Base-by-base conservation (phyloP, 2,113 vertebrate species). In the Plestiodon gilberti region DNA sequence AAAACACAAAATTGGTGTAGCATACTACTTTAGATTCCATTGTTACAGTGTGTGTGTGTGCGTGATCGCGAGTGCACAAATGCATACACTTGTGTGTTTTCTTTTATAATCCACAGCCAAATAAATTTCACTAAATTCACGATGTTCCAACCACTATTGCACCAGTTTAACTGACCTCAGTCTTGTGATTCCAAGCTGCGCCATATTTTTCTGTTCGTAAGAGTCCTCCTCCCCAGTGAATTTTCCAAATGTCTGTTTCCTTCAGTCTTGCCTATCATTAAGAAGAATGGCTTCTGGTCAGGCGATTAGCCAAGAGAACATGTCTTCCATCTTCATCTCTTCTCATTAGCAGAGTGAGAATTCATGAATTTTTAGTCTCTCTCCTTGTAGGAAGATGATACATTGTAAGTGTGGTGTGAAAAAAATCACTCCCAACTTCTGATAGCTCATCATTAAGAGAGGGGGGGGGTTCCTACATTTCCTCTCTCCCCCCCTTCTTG, bases 291-390 rank as follows among this genome's bases (percentile, higher is more conserved):
- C 48, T 4, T 13, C 55, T 81, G 74, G 55, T 65, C 87, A 77
- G 82, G 83, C 84, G 48, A 85, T 93, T 38, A 88, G 40, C 20
- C 33, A 18, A 81, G 40, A 22, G 79, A 59, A 52, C 1, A 0
- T 74, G 0, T 40, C 33, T 81, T 90, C 82, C 20, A 28, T 80
- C 48, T 90, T 89, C 20, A 43, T 89, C 40, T 89, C 62, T 30
- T 40, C 88, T 93, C 85, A n/a, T 86, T 88, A 87, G 35, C 35
- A 40, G 6, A 64, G 52, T 3, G 4, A 90, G 82, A 91, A 91
- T 81, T 70, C 3, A 88, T 84, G 87, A 35, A 43, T 86, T 90
- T 92, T 69, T 38, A 75, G 23, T 80, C 76, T 43, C 18, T 76
- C 0, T 33, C 80, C 30, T 89, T 80, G 7, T 35, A 40, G 33